These are phyloP conservation scores for Jacana jacana DNA, from an alignment of 2,113 vertebrate genomes.

Conservation along the genomic window DNA sequence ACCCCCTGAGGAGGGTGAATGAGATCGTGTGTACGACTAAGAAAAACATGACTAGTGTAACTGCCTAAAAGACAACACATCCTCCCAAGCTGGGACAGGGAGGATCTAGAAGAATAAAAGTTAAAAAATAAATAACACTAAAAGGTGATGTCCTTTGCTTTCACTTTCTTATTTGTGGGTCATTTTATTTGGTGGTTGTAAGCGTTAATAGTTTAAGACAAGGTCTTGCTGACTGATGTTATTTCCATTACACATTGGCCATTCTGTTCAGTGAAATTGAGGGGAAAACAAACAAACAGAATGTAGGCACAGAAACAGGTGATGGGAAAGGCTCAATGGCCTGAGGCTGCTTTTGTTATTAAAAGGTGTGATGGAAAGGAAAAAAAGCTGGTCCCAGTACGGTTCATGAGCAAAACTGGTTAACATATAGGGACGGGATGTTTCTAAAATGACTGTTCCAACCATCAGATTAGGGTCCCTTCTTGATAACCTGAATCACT, in stretches of 20 bases:
- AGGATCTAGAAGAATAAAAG: not conserved
- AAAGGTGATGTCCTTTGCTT: not conserved
- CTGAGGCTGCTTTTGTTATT: conserved; percentile 34
- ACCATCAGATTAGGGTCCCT: not conserved
- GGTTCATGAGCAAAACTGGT: not conserved
- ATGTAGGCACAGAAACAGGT: not conserved
- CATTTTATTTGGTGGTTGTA: not conserved
- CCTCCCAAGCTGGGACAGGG: not conserved
- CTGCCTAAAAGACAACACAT: not conserved
- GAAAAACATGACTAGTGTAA: not conserved
- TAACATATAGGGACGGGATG: not conserved
- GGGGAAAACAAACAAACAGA: not conserved
- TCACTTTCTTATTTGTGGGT: not conserved
- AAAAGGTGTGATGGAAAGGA: not conserved
- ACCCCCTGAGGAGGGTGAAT: too few relatives aligned
- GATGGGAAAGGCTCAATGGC: not conserved
- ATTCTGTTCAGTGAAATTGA: not conserved
- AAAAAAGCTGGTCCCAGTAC: not conserved
- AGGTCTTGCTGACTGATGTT: not conserved
- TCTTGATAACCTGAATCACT: not conserved
- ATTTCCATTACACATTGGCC: not conserved
- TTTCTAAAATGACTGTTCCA: not conserved
- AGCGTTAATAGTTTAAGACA: not conserved
- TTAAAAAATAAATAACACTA: too few relatives aligned
- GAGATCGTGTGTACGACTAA: not conserved